A percentile compares a stretch with the other conserved stretches of the same genome.
These are phyloP conservation scores for Acrobasis repandana DNA, from an alignment of 2,888 invertebrate species.

Conservation along the genomic window DNA sequence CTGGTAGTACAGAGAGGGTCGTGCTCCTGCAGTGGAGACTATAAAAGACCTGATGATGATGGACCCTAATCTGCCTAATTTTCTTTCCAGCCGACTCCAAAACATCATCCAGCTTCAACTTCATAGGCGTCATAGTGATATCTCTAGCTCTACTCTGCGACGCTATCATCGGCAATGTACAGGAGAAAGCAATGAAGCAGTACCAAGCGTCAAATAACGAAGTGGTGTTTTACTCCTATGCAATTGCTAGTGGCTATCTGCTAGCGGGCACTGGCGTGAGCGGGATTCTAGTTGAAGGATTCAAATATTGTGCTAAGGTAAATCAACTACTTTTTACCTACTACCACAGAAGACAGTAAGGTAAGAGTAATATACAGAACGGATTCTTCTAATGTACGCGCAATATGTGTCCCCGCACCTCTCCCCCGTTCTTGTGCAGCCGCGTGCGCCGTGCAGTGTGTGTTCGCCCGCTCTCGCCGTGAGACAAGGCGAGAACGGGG, in stretches of 20 bases:
- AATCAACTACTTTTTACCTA: constrained; percentile 26
- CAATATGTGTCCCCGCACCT: too few relatives aligned
- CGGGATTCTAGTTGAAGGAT: constrained; percentile 89
- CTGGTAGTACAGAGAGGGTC: too few relatives aligned
- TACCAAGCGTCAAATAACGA: constrained; percentile 93
- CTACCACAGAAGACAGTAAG: not conserved
- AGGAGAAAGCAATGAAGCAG: constrained; percentile 96
- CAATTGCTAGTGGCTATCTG: constrained; percentile 92
- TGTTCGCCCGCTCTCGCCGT: too few relatives aligned
- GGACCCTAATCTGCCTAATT: constrained; percentile 2
- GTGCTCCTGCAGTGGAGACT: too few relatives aligned
- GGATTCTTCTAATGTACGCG: too few relatives aligned
- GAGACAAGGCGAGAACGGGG: too few relatives aligned
- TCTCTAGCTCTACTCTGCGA: constrained; percentile 95
- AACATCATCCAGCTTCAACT: constrained; percentile 88
- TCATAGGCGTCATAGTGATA: constrained; percentile 88
- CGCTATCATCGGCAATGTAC: constrained; percentile 97
- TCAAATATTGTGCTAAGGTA: constrained; percentile 90
- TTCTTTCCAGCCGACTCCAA: constrained; percentile 86
- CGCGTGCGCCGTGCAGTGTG: too few relatives aligned
- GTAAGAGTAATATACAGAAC: too few relatives aligned
- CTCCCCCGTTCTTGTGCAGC: too few relatives aligned
- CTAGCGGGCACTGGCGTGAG: constrained; percentile 87
- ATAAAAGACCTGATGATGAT: too few relatives aligned
- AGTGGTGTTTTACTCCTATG: constrained; percentile 96